phyloP scores from a whole-genome alignment of 2,797 vertebrate species.

The Microctenopoma lineatum region DNA sequence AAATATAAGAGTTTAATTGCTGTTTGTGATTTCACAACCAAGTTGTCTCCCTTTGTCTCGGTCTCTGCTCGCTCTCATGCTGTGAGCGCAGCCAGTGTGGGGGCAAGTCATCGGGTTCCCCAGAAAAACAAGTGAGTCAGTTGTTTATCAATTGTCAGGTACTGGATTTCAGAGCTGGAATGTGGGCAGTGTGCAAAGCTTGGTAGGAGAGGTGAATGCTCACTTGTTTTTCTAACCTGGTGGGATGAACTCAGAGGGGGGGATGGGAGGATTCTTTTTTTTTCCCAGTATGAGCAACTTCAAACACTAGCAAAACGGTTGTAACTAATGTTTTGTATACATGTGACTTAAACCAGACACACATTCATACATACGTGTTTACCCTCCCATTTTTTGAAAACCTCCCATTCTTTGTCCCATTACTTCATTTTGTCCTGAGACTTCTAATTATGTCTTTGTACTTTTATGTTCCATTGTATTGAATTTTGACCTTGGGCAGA shows the following conservation, averaged over 20 bases:
- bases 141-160: conserved; percentile 89
- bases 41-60: conserved; percentile 53
- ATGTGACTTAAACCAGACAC: conserved; percentile 12
- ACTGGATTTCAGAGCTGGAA: conserved; percentile 85
- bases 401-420: conserved; percentile 29
- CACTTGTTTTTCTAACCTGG: conserved; percentile 83
- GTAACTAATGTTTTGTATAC: conserved; percentile 33
- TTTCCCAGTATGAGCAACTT: conserved; percentile 50
- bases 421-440: conserved; percentile 21
- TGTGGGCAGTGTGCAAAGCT: conserved; percentile 84
- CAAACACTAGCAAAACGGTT: conserved; percentile 50
- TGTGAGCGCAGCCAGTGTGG: conserved; percentile 53
- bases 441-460: too few species aligned
- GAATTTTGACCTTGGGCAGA: conserved; percentile 28
- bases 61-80: conserved; percentile 51
- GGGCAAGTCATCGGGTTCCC: conserved; percentile 76
- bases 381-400: conserved; percentile 21
- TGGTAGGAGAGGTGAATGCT: conserved; percentile 82
- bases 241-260: conserved; percentile 61
- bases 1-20: conserved; percentile 76
- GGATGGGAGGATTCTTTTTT: conserved; percentile 41
- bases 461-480: conserved; percentile 40
- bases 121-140: conserved; percentile 87
- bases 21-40: conserved; percentile 71
- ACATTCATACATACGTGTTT: conserved; percentile 20